Percentiles rank a stretch among this genome's conserved stretches.
phyloP scores from a whole-genome alignment of 2,888 invertebrate genomes.

The Chloroclysta siterata region DNA sequence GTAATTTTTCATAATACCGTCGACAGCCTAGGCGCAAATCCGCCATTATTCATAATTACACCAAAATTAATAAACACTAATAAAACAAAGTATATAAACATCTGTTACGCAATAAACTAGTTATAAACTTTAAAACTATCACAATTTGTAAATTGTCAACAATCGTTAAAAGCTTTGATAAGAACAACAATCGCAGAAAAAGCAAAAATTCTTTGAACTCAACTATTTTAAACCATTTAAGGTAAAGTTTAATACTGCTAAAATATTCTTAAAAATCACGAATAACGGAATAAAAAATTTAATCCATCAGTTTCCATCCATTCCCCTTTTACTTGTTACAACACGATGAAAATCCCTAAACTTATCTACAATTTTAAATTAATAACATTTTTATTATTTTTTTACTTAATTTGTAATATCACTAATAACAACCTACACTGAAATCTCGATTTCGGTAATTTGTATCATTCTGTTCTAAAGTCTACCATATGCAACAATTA shows the following conservation, averaged over 20 bases:
- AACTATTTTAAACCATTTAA: constrained; percentile 33
- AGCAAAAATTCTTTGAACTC: constrained; percentile 38
- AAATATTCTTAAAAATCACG: constrained; percentile 56
- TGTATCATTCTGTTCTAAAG: constrained; percentile 27
- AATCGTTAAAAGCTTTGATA: constrained; percentile 77
- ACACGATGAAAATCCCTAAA: constrained; percentile 79
- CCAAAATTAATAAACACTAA: constrained; percentile 39
- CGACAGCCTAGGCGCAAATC: constrained; percentile 60
- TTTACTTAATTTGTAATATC: constrained; percentile 81
- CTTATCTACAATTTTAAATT: constrained; percentile 79
- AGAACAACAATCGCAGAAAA: constrained; percentile 63
- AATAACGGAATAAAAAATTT: constrained; percentile 38
- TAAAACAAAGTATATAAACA: constrained; percentile 38
- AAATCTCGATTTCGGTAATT: constrained; percentile 67
- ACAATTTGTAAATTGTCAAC: constrained; percentile 68
- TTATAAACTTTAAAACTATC: constrained; percentile 49
- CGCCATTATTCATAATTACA: constrained; percentile 60
- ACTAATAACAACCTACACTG: constrained; percentile 83
- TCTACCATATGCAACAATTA: constrained; percentile 2
- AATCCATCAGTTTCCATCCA: constrained; percentile 45
- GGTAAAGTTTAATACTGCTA: constrained; percentile 64
- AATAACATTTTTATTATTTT: constrained; percentile 77
- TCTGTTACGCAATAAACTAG: constrained; percentile 48
- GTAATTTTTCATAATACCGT: constrained; percentile 83
- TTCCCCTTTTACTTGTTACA: constrained; percentile 60